Evolutionary conservation across 2,888 invertebrate species (phyloP).

Genomic region (Troides aeacus): DNA sequence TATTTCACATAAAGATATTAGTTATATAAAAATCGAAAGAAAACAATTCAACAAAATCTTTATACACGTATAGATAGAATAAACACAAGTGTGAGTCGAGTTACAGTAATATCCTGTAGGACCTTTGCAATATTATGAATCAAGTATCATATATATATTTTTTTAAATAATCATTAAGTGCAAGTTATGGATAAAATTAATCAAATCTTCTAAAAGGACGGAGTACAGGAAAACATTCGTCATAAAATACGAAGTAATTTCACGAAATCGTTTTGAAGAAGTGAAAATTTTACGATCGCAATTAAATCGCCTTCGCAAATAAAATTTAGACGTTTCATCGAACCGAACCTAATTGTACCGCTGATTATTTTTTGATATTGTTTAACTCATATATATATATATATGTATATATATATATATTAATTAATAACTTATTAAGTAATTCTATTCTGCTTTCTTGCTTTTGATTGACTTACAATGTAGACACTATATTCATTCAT

Average conservation of each 20-base stretch:
- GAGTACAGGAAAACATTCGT: background rate
- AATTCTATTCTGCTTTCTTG: too few species aligned
- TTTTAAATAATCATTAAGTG: too few species aligned
- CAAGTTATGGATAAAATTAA: constrained; percentile 3
- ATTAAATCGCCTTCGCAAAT: constrained; percentile 19
- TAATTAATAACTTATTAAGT: background rate
- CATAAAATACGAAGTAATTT: constrained; percentile 4
- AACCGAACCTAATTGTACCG: constrained; percentile 4
- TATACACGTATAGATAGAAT: too few species aligned
- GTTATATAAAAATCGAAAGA: too few species aligned
- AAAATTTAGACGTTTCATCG: constrained; percentile 11
- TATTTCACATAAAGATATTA: too few species aligned
- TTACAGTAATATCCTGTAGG: background rate
- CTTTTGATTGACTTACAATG: too few species aligned
- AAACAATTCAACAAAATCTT: too few species aligned
- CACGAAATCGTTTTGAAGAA: constrained; percentile 12
- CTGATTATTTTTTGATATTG: background rate
- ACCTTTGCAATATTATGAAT: too few species aligned
- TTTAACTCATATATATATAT: background rate
- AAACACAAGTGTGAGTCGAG: too few species aligned
- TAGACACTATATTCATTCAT: too few species aligned
- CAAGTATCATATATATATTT: too few species aligned
- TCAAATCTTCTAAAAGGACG: constrained; percentile 5
- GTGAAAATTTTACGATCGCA: constrained; percentile 21
- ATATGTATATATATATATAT: background rate